phyloP scores from a whole-genome alignment of 2,888 invertebrate genomes.

The Idaea aversata region DNA sequence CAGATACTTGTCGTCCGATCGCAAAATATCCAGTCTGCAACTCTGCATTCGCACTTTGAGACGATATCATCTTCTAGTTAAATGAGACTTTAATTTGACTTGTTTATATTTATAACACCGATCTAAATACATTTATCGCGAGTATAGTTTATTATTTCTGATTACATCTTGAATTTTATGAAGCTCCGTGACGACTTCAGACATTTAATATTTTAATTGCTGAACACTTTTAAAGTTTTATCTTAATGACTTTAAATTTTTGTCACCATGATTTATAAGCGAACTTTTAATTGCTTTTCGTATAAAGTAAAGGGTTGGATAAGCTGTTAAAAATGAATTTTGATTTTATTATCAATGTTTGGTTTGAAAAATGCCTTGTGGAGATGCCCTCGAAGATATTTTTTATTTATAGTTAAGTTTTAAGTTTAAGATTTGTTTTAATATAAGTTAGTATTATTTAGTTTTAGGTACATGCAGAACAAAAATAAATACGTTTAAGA shows the following conservation, averaged over 20 bases:
- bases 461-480: no score
- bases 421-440: no score
- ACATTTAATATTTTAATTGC: slow-evolving; percentile 10
- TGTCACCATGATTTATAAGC: not conserved
- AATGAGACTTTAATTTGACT: no score
- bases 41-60: no score
- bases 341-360: not conserved
- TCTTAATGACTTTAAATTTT: slow-evolving; percentile 5
- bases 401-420: no score
- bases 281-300: not conserved
- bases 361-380: slow-evolving; percentile 24
- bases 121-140: not conserved
- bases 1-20: no score
- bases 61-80: no score
- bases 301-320: not conserved
- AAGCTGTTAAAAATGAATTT: not conserved
- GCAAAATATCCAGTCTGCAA: no score
- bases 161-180: not conserved
- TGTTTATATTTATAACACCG: not conserved
- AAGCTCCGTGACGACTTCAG: slow-evolving; percentile 6
- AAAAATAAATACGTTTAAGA: no score
- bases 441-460: no score
- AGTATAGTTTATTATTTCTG: slow-evolving; percentile 1
- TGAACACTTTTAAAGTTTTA: slow-evolving; percentile 14
- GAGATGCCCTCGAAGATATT: no score